Conservation (phyloP, 2,797 vertebrate genomes). For the Alfaro cultratus region DNA sequence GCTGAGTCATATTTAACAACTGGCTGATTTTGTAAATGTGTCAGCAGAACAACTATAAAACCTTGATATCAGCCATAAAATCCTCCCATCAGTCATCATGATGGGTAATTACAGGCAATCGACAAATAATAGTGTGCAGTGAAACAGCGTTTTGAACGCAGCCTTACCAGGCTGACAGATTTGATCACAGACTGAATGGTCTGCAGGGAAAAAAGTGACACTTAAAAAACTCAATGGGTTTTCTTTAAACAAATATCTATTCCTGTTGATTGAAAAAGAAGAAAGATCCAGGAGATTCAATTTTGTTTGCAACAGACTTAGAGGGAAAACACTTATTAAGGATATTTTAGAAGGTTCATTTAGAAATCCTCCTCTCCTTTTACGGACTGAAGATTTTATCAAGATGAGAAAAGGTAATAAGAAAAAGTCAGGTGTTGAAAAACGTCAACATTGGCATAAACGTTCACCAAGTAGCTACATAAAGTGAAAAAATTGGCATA, state of each 20-base stretch:
- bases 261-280: conserved; percentile 28
- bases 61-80: conserved; percentile 67
- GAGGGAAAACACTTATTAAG: conserved; percentile 11
- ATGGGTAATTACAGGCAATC: conserved; percentile 78
- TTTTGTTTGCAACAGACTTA: conserved; percentile 6
- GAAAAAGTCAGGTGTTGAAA: conserved; percentile 43
- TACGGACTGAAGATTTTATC: conserved; percentile 16
- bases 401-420: conserved; percentile 46
- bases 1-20: conserved; percentile 64
- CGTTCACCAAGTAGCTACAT: conserved; percentile 12
- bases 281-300: conserved; percentile 9
- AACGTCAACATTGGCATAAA: conserved; percentile 30
- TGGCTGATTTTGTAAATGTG: conserved; percentile 72
- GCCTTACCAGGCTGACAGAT: conserved; percentile 57
- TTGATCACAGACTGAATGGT: conserved; percentile 49
- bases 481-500: neutral
- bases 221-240: conserved; percentile 27
- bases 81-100: conserved; percentile 75
- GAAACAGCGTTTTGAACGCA: conserved; percentile 67
- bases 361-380: conserved; percentile 3
- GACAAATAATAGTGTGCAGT: conserved; percentile 71
- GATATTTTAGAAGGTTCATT: conserved; percentile 26
- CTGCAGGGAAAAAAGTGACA: conserved; percentile 9
- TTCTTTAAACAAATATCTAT: conserved; percentile 14
- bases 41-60: conserved; percentile 66